These are phyloP conservation scores for Eulemur rufifrons DNA, from an alignment of 2,113 vertebrate species.

Conservation along the genomic window DNA sequence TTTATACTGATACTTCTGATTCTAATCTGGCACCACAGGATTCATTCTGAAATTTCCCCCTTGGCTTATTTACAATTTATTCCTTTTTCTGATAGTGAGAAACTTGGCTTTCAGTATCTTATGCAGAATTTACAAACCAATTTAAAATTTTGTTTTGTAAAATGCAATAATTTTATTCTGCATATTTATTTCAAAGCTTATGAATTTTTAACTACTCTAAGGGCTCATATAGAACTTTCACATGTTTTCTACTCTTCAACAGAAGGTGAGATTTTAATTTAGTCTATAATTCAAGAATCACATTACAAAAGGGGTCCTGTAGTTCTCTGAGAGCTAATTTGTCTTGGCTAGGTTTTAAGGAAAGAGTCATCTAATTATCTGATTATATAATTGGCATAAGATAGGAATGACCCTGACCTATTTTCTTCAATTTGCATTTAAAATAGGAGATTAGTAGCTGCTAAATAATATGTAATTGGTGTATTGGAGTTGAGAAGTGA, in stretches of 20 bases:
- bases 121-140: not conserved
- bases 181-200: not conserved
- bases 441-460: not conserved
- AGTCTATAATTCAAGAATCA: not conserved
- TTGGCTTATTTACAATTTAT: not conserved
- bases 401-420: not conserved
- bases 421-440: not conserved
- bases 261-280: not conserved
- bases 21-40: not conserved
- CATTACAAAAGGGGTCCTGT: not conserved
- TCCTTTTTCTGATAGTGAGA: not conserved
- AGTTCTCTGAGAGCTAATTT: not conserved
- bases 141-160: not conserved
- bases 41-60: not conserved
- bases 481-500: not conserved
- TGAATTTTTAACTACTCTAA: not conserved
- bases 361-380: not conserved
- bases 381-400: not conserved
- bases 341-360: not conserved
- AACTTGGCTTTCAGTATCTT: not conserved
- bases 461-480: not conserved
- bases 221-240: not conserved
- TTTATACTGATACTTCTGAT: not conserved
- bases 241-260: not conserved
- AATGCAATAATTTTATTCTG: not conserved